Evolutionary conservation across 2,888 invertebrate genomes (phyloP), one percentile per base, ranked within the genome.

Genomic region (Polydrusus pterygomalis): DNA sequence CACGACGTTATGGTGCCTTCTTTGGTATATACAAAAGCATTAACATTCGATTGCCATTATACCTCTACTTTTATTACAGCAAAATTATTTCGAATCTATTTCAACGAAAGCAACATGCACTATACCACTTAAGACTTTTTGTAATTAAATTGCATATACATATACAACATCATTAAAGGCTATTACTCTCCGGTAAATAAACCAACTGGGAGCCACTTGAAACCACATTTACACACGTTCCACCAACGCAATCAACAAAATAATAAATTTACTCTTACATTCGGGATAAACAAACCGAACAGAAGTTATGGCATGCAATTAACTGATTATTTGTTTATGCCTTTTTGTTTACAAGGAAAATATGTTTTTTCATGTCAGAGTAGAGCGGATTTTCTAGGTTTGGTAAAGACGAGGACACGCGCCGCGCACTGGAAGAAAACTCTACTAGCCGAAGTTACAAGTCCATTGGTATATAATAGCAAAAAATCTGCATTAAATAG

Each of bases 201-300:
- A 65, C 34, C 49, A 30, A 65, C 30, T 18, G 64, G 71, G 49
- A 49, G 49, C 70, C 62, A 63, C 63, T 71, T 64, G 25, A 71
- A 64, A 65, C 72, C 56, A 40, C 72, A 72, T 65, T 72, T 58
- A 56, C 56, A 72, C 72, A 72, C 72, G 72, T 72, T 65, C 58
- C 65, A 43, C 56, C 54, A 40, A 65, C 56, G 72, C 72, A 65
- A 65, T 72, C 72, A 63, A 72, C 72, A 54, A 72, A 72, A 72
- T 65, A 72, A 72, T 72, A 64, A 72, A 65, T 72, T 47, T 47
- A 49, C 60, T 70, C 62, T 62, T 60, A 65, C 65, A 49, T 49
- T 65, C 34, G 49, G 51, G 49, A 65, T 65, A 65, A 65, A 34
- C 65, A 51, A 65, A 65, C 49, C 25, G 38, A 51, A 49, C 49